Base-by-base conservation (phyloP, 1,140 invertebrate species). In the Tetranychus urticae region DNA sequence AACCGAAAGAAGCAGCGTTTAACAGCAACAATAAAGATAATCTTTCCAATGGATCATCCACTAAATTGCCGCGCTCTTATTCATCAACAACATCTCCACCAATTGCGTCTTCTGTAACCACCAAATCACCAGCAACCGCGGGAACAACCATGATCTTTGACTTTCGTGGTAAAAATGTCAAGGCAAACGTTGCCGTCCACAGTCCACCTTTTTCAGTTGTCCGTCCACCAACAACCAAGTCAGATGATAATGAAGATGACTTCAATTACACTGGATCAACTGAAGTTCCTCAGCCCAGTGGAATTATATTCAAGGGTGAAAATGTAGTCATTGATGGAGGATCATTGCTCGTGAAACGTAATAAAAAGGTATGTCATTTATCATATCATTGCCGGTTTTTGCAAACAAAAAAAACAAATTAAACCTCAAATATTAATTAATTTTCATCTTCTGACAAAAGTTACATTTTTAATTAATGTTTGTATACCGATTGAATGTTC, bases 321-420 rank as follows among this genome's bases (percentile, higher is more conserved):
- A 89, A 88, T 72, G 77, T 90, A 65, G 80, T 89, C 69, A 88
- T 89, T 73, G 86, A 88, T 72, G 85, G 85, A 50, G 81, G 80
- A 70, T 84, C 82, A 68, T 82, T 82, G 73, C 76, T 86, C 58
- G 79, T 79, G 63, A 80, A 80, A 60, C 74, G 76, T 63, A 79
- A 79, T 71, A 77, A 77, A 69, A 80, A 81, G 73, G 79, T 80
- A 70, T 72, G 68, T 63, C 14, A 12, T 37, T 45, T 60, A 45
- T 52, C 36, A 59, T 62, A 47, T 63, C 36, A 3, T 23, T 23
- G 23, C 23, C 23, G 23, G 23, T 23, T 23, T 23, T 23, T 23
- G 23, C 23, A 23, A 23, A 23, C 23, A 23, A 23, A 23, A 23
- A 23, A 23, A 23, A 23, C 23, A 23, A 23, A 23, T 23, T 23